These are phyloP conservation scores for Lacerta bilineata DNA, from an alignment of 2,797 vertebrate species.

Conservation along the genomic window DNA sequence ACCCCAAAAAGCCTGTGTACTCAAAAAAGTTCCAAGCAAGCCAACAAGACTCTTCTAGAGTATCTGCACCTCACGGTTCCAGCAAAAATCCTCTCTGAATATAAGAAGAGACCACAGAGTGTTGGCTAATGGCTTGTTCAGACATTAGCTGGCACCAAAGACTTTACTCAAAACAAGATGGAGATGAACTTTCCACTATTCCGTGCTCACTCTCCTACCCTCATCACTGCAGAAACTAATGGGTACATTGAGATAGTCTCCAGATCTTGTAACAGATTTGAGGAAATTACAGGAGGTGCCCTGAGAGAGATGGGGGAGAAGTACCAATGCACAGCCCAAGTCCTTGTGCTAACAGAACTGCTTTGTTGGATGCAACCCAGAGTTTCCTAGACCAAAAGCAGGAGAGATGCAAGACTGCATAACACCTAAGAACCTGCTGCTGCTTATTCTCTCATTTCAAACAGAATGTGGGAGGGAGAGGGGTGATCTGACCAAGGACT, in stretches of 20 bases:
- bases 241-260: background rate
- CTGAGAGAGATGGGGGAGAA: too few species aligned
- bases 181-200: background rate
- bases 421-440: too few species aligned
- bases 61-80: background rate
- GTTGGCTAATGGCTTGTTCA: background rate
- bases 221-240: background rate
- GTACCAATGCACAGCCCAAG: too few species aligned
- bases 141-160: background rate
- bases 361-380: too few species aligned
- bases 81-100: background rate
- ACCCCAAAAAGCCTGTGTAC: background rate
- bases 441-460: background rate
- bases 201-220: background rate
- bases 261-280: too few species aligned
- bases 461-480: background rate
- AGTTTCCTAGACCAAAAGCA: background rate
- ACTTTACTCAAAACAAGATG: background rate
- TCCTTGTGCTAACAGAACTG: too few species aligned
- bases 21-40: background rate
- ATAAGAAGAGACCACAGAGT: background rate
- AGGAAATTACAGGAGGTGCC: too few species aligned
- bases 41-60: background rate
- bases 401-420: background rate
- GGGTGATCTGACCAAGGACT: background rate